Conservation (phyloP, 2,797 vertebrate genomes). For the Pseudochromis fuscus region DNA sequence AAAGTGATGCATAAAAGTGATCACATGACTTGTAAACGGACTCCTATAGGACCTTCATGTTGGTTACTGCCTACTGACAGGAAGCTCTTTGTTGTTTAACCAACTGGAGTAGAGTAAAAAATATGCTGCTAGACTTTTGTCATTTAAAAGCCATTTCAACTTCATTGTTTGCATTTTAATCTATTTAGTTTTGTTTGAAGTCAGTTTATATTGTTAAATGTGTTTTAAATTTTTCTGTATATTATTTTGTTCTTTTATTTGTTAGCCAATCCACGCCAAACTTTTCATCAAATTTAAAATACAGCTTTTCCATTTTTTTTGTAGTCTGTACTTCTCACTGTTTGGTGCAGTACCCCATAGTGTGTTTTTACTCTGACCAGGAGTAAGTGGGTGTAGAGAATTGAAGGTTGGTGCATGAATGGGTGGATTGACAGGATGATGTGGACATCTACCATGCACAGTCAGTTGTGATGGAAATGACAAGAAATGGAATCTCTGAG, state of each 20-base stretch:
- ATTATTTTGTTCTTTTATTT: too few relatives aligned
- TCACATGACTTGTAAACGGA: not conserved
- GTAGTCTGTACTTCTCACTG: not conserved
- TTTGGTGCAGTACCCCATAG: not conserved
- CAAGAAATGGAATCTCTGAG: not conserved
- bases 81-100: not conserved
- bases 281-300: not conserved
- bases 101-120: too few relatives aligned
- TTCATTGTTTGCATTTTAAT: too few relatives aligned
- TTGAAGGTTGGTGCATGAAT: constrained; percentile 3
- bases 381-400: not conserved
- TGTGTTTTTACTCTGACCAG: constrained; percentile 2
- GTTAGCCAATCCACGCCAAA: not conserved
- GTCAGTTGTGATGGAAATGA: constrained; percentile 7
- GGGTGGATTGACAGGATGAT: not conserved
- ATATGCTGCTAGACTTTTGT: too few relatives aligned
- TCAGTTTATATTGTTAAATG: too few relatives aligned
- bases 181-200: too few relatives aligned
- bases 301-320: not conserved
- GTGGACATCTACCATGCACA: constrained; percentile 1
- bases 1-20: not conserved
- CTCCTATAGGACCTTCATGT: not conserved
- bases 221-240: too few relatives aligned
- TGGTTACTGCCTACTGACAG: not conserved
- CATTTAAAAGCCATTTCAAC: too few relatives aligned